phyloP scores from a whole-genome alignment of 1,140 invertebrate species.

The Drosophila parvula region DNA sequence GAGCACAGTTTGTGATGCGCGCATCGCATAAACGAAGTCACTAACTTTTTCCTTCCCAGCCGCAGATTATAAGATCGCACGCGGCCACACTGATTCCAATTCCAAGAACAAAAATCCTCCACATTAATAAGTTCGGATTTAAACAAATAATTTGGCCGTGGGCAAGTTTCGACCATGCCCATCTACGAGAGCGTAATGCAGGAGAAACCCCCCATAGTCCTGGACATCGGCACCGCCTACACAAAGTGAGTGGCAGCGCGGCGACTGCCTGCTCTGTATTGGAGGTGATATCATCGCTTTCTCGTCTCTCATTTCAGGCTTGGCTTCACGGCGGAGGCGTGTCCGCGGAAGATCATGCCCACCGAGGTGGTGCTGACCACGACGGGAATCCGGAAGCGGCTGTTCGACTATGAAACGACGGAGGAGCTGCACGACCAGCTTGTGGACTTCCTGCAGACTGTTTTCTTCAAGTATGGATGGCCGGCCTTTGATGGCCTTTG shows the following conservation, averaged over 20 bases:
- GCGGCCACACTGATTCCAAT: neutral
- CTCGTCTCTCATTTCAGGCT: slow-evolving; percentile 86
- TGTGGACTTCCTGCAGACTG: slow-evolving; percentile 93
- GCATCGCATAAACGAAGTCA: too few relatives aligned
- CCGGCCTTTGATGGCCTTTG: slow-evolving; percentile 22
- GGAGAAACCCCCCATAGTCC: slow-evolving; percentile 94
- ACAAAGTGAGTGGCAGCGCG: slow-evolving; percentile 90
- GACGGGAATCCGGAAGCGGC: slow-evolving; percentile 86
- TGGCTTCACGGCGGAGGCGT: slow-evolving; percentile 95
- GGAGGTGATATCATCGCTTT: slow-evolving; percentile 65
- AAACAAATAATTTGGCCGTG: neutral
- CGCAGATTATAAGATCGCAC: too few relatives aligned
- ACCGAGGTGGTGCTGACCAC: slow-evolving; percentile 90
- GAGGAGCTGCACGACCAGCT: slow-evolving; percentile 93
- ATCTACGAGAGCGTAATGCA: slow-evolving; percentile 92
- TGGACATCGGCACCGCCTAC: slow-evolving; percentile 96
- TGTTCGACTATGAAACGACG: slow-evolving; percentile 89
- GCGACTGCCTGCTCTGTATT: neutral
- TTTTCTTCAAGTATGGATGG: slow-evolving; percentile 92
- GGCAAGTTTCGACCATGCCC: slow-evolving; percentile 84
- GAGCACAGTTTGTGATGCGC: too few relatives aligned
- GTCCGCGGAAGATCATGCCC: slow-evolving; percentile 93
- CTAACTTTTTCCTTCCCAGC: too few relatives aligned
- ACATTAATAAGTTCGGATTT: neutral
- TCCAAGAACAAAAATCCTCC: neutral